These are phyloP conservation scores for Drosophila teissieri DNA, from an alignment of 1,140 invertebrate species.

Conservation along the genomic window DNA sequence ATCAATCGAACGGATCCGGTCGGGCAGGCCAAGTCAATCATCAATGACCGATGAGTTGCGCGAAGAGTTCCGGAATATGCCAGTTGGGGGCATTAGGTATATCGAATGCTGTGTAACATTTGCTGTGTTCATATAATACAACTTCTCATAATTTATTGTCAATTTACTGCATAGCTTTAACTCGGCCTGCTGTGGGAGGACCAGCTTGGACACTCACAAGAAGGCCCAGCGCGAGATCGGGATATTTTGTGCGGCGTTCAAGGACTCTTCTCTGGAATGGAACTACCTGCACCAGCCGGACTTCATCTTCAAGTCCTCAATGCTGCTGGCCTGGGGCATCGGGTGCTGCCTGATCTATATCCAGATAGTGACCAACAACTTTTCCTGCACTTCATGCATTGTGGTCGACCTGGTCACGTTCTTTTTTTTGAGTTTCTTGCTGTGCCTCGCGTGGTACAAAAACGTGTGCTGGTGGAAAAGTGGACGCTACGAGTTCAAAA, in stretches of 20 bases:
- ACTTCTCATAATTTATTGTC: too few relatives aligned
- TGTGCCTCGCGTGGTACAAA: conserved; percentile 83
- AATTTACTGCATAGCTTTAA: not conserved
- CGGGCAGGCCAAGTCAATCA: not conserved
- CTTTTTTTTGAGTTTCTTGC: conserved; percentile 52
- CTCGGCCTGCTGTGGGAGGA: not conserved
- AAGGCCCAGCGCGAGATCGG: conserved; percentile 27
- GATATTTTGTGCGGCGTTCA: conserved; percentile 49
- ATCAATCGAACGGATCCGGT: not conserved
- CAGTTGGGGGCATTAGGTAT: conserved; percentile 6
- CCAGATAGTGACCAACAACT: conserved; percentile 9
- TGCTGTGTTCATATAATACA: too few relatives aligned
- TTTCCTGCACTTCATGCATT: fast-evolving
- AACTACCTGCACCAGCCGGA: conserved; percentile 69
- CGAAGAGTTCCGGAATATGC: conserved; percentile 20
- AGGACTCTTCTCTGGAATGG: conserved; percentile 58
- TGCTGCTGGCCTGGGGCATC: conserved; percentile 51
- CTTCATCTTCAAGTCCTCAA: conserved; percentile 71
- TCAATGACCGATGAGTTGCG: not conserved
- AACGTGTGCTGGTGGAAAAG: conserved; percentile 84
- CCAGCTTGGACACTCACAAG: not conserved
- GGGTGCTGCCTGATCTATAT: conserved; percentile 26
- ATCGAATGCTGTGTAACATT: too few relatives aligned
- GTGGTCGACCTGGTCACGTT: not conserved
- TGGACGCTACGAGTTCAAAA: conserved; percentile 85